Evolutionary conservation across 2,797 vertebrate genomes (phyloP).

Genomic region (Staurois parvus): DNA sequence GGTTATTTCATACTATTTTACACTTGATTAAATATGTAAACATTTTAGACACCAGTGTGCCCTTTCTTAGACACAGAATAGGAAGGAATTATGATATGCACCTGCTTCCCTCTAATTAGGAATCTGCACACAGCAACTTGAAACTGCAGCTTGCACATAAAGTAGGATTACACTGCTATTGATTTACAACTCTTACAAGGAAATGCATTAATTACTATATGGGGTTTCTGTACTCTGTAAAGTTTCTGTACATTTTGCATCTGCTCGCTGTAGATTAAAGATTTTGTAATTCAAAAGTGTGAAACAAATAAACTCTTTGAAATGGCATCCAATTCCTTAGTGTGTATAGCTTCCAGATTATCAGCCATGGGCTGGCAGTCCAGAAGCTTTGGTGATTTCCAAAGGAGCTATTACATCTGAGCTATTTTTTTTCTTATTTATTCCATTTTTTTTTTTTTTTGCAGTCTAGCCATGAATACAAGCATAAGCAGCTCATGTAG

Average conservation of each 20-base stretch:
- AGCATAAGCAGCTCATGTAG: too few species aligned
- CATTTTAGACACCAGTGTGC: slow-evolving; percentile 17
- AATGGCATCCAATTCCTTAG: background rate
- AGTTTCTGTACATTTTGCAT: background rate
- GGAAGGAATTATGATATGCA: slow-evolving; percentile 16
- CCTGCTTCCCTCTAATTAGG: slow-evolving; percentile 43
- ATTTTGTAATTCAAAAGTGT: background rate
- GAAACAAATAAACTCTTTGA: background rate
- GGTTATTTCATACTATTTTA: slow-evolving; percentile 29
- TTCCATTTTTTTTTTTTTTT: too few species aligned
- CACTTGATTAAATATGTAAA: slow-evolving; percentile 49
- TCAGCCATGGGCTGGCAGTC: too few species aligned
- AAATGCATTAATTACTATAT: slow-evolving; percentile 6
- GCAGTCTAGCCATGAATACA: too few species aligned
- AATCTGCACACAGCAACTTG: background rate
- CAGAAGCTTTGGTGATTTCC: too few species aligned
- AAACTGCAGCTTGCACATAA: background rate
- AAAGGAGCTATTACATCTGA: too few species aligned
- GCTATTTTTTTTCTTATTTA: too few species aligned
- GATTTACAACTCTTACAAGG: slow-evolving; percentile 8
- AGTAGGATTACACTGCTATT: background rate
- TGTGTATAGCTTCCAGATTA: too few species aligned
- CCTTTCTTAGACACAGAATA: slow-evolving; percentile 5
- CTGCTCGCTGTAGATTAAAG: background rate
- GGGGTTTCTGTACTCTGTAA: background rate